Base-by-base conservation (phyloP, 1,140 invertebrate genomes). In the Drosophila orena region DNA sequence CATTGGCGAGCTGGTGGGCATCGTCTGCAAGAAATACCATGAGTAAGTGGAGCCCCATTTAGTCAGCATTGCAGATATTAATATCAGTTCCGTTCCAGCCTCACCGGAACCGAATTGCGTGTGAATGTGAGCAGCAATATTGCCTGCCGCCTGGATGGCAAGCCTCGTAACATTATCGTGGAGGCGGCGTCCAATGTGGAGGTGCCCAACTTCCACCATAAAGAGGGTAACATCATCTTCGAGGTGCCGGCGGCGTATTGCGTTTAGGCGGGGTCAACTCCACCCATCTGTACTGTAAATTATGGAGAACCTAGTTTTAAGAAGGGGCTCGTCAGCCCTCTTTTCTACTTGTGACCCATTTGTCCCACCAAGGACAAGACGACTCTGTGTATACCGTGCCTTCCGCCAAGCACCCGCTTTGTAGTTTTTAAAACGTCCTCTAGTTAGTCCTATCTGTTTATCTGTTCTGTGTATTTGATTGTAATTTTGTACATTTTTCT, bases 1-100 rank as follows among this genome's bases (percentile, higher is more conserved):
- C 55, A 94, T 97, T 34, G 98, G 98, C 1, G 98, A 99, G 93
- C 93, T 98, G 14, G 94, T 99, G 27, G 98, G 98, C 20, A 94
- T 96, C 42, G 92, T 99, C 1, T 95, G 94, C 62, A 95, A 95
- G 64, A 93, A 95, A 84, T 97, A 96, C 89, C 93, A 94, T 71
- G 94, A 95, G 97, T 97, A 93, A 94, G 96, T 95, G 4, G 1
- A 5, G 0, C 1, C 7, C 0, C 0, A 14, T n/a, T 8, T 2
- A 0, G 6, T 27, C 4, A 2, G 2, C 0, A 12, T 0, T 0
- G 1, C 1, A 6, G 14, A 27, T 38, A 4, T 40, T 4, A 15
- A 49, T 27, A 69, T 14, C 0, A 2, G 17, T 42, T n/a, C 3
- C 1, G 1, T 64, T 62, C 4, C 0, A 92, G 91, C 53, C 64